Evolutionary conservation across 2,888 invertebrate genomes (phyloP).

Genomic region (Tromatobia lineatoria): DNA sequence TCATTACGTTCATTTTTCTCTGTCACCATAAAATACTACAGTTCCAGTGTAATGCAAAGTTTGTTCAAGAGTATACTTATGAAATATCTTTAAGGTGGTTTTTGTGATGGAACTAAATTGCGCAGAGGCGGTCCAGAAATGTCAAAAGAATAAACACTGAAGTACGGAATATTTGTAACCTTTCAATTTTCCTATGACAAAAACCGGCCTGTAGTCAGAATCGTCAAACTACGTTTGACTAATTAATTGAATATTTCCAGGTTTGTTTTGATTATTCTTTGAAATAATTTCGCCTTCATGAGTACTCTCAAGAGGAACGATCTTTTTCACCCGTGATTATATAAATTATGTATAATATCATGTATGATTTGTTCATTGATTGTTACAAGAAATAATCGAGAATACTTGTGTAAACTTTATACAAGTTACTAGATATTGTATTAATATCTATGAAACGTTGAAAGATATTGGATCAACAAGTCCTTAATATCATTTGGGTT

Average conservation of each 20-base stretch:
- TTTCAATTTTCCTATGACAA: no score
- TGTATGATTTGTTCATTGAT: slow-evolving; percentile 22
- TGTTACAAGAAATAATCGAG: background rate
- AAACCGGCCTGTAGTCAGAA: background rate
- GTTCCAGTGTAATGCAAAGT: no score
- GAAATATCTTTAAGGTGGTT: no score
- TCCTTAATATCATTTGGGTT: background rate
- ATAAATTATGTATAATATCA: slow-evolving; percentile 48
- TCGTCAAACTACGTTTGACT: background rate
- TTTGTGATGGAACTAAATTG: no score
- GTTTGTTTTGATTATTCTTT: background rate
- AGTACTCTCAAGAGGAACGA: slow-evolving; percentile 4
- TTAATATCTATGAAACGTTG: background rate
- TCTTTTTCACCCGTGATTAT: slow-evolving; percentile 24
- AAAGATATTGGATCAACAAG: background rate
- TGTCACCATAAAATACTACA: no score
- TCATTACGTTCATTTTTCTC: no score
- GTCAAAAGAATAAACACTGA: no score
- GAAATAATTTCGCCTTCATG: background rate
- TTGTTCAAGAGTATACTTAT: no score
- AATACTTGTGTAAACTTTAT: background rate
- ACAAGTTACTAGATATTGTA: background rate
- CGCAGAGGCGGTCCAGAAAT: no score
- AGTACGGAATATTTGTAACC: no score
- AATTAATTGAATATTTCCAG: background rate